Evolutionary conservation across 2,797 vertebrate species (phyloP), one percentile per base, ranked within the genome.

Genomic region (Pampus argenteus): DNA sequence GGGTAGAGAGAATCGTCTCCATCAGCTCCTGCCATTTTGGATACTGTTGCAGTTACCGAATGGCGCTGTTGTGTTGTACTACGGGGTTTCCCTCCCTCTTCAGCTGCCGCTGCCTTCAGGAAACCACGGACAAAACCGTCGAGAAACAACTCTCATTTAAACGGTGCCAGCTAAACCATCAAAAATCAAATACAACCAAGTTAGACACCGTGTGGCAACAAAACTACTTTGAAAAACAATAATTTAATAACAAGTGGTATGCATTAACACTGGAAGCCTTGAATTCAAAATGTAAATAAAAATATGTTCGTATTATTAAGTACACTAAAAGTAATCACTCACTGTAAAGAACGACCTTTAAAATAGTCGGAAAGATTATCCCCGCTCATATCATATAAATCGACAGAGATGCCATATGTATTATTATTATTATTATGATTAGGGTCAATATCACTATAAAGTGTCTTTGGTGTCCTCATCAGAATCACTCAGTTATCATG

Each of bases 1-100:
- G 95, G 95, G 85, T 96, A 96, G 13, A 96, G 94, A 70, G 95
- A 96, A 61, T 96, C 95, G 79, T 96, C 95, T 92, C 95, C 95
- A 78, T 95, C 95, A 62, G 95, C 95, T 93, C 95, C 95, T 79
- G 95, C 95, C 95, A 96, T 96, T 94, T 95, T 95, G 89, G 88
- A 91, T 76, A 69, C 59, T 86, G 65, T 76, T 83, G 74, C 69
- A 77, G 79, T 85, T 86, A 69, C 13, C 62, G 89, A 92, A 93
- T 92, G 88, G 93, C 88, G 90, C 81, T 90, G 78, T 79, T 69
- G 76, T 78, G 78, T 77, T 69, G 76, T 66, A 71, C 88, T 93
- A 93, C 90, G 92, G 94, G 94, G 92, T 93, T 93, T 93, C 89
- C 68, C 67, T 57, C 50, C 59, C 50, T 28, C 36, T 38, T 31